phyloP scores from a whole-genome alignment of 1,140 invertebrate genomes.

The Odontomachus brunneus region DNA sequence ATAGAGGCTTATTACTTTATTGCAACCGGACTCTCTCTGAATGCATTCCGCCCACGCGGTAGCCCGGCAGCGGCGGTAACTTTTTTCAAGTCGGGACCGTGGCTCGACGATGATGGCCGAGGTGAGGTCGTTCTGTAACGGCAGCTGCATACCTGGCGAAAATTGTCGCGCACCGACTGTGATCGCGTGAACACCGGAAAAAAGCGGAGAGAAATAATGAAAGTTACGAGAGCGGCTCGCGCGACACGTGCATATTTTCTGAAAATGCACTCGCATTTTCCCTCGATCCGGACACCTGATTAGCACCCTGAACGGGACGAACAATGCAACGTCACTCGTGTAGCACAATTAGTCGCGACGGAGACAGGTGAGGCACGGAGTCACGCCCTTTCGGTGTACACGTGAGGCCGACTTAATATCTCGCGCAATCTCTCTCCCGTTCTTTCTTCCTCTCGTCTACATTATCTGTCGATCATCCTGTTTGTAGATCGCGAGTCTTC shows the following conservation, averaged over 20 bases:
- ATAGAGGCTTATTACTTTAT: constrained; percentile 82
- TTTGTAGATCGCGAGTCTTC: constrained; percentile 47
- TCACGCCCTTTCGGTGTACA: constrained; percentile 74
- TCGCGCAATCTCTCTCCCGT: constrained; percentile 36
- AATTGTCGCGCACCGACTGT: constrained; percentile 20
- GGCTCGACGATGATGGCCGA: not conserved
- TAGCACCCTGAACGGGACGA: constrained; percentile 26
- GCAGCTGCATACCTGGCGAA: constrained; percentile 18
- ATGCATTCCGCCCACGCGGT: constrained; percentile 76
- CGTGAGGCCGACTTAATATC: constrained; percentile 62
- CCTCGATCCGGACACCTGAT: not conserved
- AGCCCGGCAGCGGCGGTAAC: constrained; percentile 33
- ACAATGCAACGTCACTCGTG: constrained; percentile 67
- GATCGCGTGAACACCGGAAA: not conserved
- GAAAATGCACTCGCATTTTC: not conserved
- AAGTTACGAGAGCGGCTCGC: not conserved
- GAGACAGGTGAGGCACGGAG: constrained; percentile 73
- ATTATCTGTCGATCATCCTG: constrained; percentile 71
- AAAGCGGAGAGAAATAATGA: not conserved
- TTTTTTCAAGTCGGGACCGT: constrained; percentile 32
- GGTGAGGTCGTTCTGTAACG: constrained; percentile 17
- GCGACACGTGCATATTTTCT: not conserved
- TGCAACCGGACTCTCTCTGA: constrained; percentile 74
- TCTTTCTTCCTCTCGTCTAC: constrained; percentile 35
- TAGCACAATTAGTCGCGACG: constrained; percentile 67